These are phyloP conservation scores for Hycleus phaleratus DNA, from an alignment of 1,140 invertebrate genomes.

Conservation along the genomic window DNA sequence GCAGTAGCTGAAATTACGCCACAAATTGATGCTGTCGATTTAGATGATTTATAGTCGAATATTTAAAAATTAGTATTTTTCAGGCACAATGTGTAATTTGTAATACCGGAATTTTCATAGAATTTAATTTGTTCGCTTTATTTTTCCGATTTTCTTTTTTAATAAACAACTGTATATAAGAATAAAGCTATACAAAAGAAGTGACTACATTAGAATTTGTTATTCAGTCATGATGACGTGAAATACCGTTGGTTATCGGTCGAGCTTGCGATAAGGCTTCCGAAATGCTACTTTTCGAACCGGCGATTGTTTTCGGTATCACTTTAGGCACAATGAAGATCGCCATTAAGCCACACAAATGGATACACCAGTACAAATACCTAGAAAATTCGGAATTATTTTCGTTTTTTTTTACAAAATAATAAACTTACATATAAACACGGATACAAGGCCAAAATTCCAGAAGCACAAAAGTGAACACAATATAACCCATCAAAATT, in stretches of 20 bases:
- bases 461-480: constrained; percentile 83
- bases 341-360: constrained; percentile 39
- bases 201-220: neutral
- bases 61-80: no score
- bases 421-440: constrained; percentile 30
- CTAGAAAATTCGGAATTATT: constrained; percentile 29
- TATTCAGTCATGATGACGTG: constrained; percentile 5
- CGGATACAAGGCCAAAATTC: constrained; percentile 52
- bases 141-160: neutral
- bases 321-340: constrained; percentile 38
- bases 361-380: constrained; percentile 45
- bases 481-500: constrained; percentile 75
- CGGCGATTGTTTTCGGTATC: constrained; percentile 24
- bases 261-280: constrained; percentile 12
- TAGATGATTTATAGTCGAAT: constrained; percentile 31
- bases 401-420: neutral
- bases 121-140: no score
- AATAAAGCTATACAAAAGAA: neutral
- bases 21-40: constrained; percentile 33
- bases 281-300: constrained; percentile 12
- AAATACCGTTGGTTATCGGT: constrained; percentile 8
- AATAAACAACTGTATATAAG: neutral
- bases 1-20: constrained; percentile 17
- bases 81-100: no score
- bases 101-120: no score